Conservation (phyloP, 1,140 invertebrate species). For the Philotrypesis tridentata region DNA sequence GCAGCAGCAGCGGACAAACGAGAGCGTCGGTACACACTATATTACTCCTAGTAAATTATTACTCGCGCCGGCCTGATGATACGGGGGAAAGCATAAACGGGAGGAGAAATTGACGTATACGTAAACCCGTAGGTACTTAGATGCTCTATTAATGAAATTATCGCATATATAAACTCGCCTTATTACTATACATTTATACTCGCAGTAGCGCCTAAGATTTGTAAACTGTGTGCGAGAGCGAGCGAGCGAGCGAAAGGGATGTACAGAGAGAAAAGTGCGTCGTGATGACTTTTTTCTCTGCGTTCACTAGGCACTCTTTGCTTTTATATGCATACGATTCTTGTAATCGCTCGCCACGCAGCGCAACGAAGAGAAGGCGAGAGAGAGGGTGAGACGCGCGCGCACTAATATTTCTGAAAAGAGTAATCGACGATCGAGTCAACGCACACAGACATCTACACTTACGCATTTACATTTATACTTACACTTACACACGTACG, state of each 20-base stretch:
- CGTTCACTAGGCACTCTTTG: background rate
- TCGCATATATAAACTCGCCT: conserved; percentile 25
- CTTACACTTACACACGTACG: too few species aligned
- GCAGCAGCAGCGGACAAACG: background rate
- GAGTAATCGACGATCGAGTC: background rate
- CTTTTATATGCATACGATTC: background rate
- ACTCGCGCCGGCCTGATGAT: background rate
- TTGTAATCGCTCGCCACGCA: background rate
- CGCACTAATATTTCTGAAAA: background rate
- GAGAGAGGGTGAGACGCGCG: too few species aligned
- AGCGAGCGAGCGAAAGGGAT: too few species aligned
- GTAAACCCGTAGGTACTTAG: background rate
- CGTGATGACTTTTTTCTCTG: background rate
- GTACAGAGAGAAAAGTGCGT: too few species aligned
- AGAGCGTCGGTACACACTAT: background rate
- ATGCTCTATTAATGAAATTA: background rate
- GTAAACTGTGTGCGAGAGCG: conserved; percentile 18
- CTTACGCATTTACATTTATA: too few species aligned
- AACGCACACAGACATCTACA: background rate
- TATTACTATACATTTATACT: conserved; percentile 29
- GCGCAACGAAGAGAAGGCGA: too few species aligned
- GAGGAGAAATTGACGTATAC: background rate
- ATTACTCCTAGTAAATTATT: background rate
- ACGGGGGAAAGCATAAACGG: background rate
- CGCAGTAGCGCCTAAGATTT: conserved; percentile 39